A percentile compares a stretch with the other conserved stretches of the same genome.
Evolutionary conservation across 2,888 invertebrate genomes (phyloP).

Genomic region (Pristionchus fissidentatus): DNA sequence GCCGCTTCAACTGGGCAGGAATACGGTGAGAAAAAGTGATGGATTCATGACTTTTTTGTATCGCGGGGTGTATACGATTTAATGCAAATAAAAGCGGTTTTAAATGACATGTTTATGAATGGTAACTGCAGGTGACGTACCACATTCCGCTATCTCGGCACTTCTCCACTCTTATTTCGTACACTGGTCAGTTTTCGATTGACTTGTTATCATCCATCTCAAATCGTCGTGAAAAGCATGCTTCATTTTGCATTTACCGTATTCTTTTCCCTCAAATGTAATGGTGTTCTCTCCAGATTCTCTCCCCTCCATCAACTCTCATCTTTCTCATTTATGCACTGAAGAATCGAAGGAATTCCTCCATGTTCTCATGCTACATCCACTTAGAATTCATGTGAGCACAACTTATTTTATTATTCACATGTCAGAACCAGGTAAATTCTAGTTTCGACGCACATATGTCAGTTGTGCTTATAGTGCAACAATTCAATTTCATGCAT

Average conservation of each 20-base stretch:
- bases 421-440: too few species aligned
- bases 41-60: background rate
- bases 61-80: background rate
- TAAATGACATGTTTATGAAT: background rate
- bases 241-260: too few species aligned
- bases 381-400: slow-evolving; percentile 64
- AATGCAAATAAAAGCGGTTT: background rate
- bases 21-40: background rate
- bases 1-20: slow-evolving; percentile 23
- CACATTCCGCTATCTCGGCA: slow-evolving; percentile 49
- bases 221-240: background rate
- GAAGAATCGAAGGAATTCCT: slow-evolving; percentile 55
- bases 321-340: slow-evolving; percentile 47
- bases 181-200: slow-evolving; percentile 48
- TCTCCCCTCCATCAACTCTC: background rate
- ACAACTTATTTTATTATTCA: background rate
- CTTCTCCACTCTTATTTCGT: slow-evolving; percentile 57
- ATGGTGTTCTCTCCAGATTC: background rate
- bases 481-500: too few species aligned
- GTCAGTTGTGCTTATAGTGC: too few species aligned
- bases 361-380: slow-evolving; percentile 60
- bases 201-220: background rate
- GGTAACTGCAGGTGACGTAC: slow-evolving; percentile 31
- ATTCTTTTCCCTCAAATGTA: too few species aligned
- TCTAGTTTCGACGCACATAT: too few species aligned